Percentiles rank a stretch among this genome's conserved stretches.
These are phyloP conservation scores for Cetonia aurata DNA, from an alignment of 2,888 invertebrate species.

Conservation along the genomic window DNA sequence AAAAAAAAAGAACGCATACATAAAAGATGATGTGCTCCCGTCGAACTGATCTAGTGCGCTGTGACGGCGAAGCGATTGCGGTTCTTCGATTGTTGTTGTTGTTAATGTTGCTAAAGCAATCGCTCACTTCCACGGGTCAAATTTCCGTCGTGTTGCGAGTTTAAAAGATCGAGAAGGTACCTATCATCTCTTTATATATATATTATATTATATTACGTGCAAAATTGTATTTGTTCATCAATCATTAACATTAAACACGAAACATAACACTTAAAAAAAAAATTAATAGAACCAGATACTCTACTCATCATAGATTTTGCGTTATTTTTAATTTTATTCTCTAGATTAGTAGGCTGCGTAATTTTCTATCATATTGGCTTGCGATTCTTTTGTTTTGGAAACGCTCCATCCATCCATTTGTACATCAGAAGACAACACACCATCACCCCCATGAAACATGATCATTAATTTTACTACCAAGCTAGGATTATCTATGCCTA, in stretches of 20 bases:
- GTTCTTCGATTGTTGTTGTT: slow-evolving; percentile 20
- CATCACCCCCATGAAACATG: slow-evolving; percentile 1
- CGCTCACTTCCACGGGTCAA: too few species aligned
- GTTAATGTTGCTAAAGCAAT: too few species aligned
- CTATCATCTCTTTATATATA: slow-evolving; percentile 17
- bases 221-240: slow-evolving; percentile 32
- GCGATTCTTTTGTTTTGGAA: slow-evolving; percentile 49
- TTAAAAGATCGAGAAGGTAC: slow-evolving; percentile 22
- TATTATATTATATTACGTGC: slow-evolving; percentile 8
- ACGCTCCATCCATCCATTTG: neutral
- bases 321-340: slow-evolving; percentile 42
- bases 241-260: slow-evolving; percentile 8
- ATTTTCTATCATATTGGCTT: slow-evolving; percentile 43
- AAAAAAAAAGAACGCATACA: neutral
- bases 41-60: slow-evolving; percentile 23
- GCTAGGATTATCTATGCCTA: slow-evolving; percentile 26
- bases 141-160: too few species aligned
- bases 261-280: slow-evolving; percentile 3
- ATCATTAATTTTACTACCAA: neutral
- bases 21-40: slow-evolving; percentile 31
- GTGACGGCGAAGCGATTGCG: slow-evolving; percentile 21
- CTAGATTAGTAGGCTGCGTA: slow-evolving; percentile 52
- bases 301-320: neutral
- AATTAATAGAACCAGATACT: too few species aligned
- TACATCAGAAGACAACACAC: slow-evolving; percentile 1